Conservation (phyloP, 2,888 invertebrate species). For the Cataglyphis altisquamis region DNA sequence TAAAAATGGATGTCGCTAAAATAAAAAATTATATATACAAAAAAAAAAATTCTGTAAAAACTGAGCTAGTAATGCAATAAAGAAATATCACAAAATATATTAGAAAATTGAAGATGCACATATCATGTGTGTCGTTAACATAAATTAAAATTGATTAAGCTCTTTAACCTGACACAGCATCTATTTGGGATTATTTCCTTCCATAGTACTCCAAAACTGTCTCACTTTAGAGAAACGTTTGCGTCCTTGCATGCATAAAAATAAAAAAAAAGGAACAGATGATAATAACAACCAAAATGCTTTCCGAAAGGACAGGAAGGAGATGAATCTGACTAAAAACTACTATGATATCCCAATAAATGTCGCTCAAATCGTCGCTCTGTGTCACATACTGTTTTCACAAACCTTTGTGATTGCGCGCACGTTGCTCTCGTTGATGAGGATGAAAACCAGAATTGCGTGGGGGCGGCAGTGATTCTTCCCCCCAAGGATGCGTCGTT, state of each 20-base stretch:
- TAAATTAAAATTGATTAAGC: constrained; percentile 52
- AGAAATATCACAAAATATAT: neutral
- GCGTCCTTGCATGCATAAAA: constrained; percentile 84
- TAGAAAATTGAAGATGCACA: constrained; percentile 1
- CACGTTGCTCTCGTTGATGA: constrained; percentile 75
- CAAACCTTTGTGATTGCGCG: constrained; percentile 85
- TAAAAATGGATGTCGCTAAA: constrained; percentile 10
- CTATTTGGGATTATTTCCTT: constrained; percentile 83
- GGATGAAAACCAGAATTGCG: constrained; percentile 82
- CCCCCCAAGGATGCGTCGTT: constrained; percentile 78
- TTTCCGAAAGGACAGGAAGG: constrained; percentile 18
- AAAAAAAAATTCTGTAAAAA: neutral
- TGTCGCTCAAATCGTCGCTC: constrained; percentile 24
- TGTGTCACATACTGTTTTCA: constrained; percentile 64
- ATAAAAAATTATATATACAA: neutral
- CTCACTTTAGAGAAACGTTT: constrained; percentile 85
- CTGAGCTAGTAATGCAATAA: neutral
- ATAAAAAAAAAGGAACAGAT: constrained; percentile 59
- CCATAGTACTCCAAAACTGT: constrained; percentile 86
- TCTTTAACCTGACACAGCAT: constrained; percentile 65
- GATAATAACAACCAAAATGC: constrained; percentile 67
- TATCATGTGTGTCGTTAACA: neutral
- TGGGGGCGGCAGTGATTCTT: constrained; percentile 79
- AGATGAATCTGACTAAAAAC: neutral
- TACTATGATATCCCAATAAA: neutral